phyloP scores from a whole-genome alignment of 53 echinoderm and acorn worm genomes.

The Luidia sarsii region DNA sequence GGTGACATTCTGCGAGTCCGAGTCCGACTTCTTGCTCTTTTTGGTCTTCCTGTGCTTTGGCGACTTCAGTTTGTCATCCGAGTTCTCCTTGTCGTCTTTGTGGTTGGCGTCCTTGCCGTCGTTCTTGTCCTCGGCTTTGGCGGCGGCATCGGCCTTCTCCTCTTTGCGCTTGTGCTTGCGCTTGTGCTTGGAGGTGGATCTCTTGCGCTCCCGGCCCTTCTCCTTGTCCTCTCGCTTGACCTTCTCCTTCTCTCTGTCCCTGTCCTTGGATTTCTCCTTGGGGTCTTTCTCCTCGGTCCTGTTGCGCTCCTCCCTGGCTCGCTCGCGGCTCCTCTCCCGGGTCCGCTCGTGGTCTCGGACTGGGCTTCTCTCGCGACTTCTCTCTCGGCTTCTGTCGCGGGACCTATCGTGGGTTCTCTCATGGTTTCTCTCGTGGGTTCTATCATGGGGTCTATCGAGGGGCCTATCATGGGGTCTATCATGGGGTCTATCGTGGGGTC shows the following conservation, averaged over 20 bases:
- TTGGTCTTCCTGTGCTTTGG: constrained; percentile 60
- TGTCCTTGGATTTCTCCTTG: constrained; percentile 50
- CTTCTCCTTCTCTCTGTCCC: constrained; percentile 28
- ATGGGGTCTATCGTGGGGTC: constrained; percentile 52
- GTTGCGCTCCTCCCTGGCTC: constrained; percentile 25
- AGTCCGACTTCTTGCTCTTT: constrained; percentile 52
- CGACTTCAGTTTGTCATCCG: constrained; percentile 35
- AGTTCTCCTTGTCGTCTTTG: constrained; percentile 45
- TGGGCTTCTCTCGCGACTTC: constrained; percentile 15
- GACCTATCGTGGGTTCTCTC: constrained; percentile 21
- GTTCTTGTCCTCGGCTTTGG: constrained; percentile 34
- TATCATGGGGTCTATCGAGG: constrained; percentile 43
- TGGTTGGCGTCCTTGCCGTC: constrained; percentile 40
- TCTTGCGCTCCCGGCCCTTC: constrained; percentile 46
- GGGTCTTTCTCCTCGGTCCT: constrained; percentile 33
- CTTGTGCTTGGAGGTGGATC: constrained; percentile 36
- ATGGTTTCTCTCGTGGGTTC: constrained; percentile 26
- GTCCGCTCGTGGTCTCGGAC: constrained; percentile 13
- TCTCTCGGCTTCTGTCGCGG: constrained; percentile 18
- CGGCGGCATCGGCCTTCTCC: constrained; percentile 27
- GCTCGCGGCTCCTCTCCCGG: constrained; percentile 14
- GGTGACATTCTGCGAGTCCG: constrained; percentile 48
- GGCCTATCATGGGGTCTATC: constrained; percentile 30
- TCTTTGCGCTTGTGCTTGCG: constrained; percentile 54
- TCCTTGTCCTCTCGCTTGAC: constrained; percentile 42